These are phyloP conservation scores for Pavo muticus DNA, from an alignment of 2,113 vertebrate species.

Conservation along the genomic window DNA sequence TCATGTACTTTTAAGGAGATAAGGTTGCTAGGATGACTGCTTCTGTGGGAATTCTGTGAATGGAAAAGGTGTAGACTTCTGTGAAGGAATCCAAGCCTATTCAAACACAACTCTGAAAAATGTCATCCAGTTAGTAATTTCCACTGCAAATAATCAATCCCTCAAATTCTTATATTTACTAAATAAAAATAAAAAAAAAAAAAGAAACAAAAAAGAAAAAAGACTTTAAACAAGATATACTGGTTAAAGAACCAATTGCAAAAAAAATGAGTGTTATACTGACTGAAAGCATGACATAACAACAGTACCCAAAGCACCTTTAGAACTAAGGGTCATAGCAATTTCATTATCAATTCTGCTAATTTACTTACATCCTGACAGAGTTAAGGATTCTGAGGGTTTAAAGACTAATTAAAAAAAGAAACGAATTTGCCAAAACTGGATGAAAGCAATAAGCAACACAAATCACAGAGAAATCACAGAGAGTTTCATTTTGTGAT, in stretches of 20 bases:
- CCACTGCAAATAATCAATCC: background rate
- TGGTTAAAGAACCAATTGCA: background rate
- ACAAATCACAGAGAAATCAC: background rate
- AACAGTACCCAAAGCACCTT: background rate
- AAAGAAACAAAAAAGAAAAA: background rate
- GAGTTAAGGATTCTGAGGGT: background rate
- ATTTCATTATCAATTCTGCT: background rate
- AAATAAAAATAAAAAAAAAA: background rate
- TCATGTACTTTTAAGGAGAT: background rate
- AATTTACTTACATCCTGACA: background rate
- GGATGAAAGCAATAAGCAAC: background rate
- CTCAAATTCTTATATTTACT: background rate
- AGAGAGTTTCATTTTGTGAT: constrained; percentile 7
- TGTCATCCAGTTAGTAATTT: background rate
- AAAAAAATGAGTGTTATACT: background rate
- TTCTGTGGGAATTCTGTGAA: constrained; percentile 32
- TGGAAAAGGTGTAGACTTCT: background rate
- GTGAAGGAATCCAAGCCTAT: background rate
- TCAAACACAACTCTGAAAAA: background rate
- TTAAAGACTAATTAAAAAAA: background rate
- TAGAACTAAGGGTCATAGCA: background rate
- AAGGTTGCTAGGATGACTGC: background rate
- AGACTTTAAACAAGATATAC: background rate
- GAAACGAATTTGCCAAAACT: background rate
- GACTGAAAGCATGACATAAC: background rate